phyloP scores from a whole-genome alignment of 2,888 invertebrate species.

The Tuta absoluta region DNA sequence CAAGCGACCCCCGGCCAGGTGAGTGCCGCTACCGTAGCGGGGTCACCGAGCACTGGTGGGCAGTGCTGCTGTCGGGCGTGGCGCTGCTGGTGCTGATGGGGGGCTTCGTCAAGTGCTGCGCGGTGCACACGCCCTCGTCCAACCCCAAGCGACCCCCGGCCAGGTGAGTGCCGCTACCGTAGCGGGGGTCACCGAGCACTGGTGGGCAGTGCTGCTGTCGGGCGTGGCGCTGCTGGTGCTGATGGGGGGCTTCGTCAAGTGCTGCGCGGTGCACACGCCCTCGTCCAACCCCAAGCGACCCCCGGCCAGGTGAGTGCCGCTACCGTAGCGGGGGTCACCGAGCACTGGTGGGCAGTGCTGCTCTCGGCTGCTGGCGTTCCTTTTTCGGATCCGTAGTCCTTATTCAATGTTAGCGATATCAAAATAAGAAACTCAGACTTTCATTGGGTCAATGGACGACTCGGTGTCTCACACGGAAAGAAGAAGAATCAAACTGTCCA shows the following conservation, averaged over 20 bases:
- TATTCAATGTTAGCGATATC: no score
- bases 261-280: conserved; percentile 99
- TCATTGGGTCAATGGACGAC: no score
- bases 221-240: conserved; percentile 95
- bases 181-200: conserved; percentile 97
- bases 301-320: conserved; percentile 94
- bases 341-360: no score
- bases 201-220: conserved; percentile 97
- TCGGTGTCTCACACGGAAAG: no score
- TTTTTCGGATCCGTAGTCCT: no score
- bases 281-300: conserved; percentile 99
- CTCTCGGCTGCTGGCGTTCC: no score
- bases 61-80: conserved; percentile 94
- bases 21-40: conserved; percentile 62
- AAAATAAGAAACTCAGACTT: no score
- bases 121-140: conserved; percentile 99
- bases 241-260: conserved; percentile 99
- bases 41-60: conserved; percentile 98
- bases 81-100: conserved; percentile 97
- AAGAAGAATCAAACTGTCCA: no score
- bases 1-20: conserved; percentile 95
- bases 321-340: no score
- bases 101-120: conserved; percentile 99
- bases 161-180: no score
- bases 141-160: conserved; percentile 99